A percentile compares a stretch with the other conserved stretches of the same genome.
Conservation (phyloP, 2,888 invertebrate species). For the Ceramica pisi region DNA sequence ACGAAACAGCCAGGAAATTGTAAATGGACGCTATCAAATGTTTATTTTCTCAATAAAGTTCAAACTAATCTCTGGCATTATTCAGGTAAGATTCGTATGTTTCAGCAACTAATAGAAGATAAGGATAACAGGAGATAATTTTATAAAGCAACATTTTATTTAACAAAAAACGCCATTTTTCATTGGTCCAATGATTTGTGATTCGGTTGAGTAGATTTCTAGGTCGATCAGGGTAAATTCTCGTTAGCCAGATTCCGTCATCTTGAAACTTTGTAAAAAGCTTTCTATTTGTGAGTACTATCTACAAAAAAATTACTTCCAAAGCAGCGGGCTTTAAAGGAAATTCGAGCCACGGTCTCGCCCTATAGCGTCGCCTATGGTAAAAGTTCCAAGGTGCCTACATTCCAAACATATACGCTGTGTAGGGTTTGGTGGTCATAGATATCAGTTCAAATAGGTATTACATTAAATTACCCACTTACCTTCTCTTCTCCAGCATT, state of each 20-base stretch:
- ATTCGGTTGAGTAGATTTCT: background rate
- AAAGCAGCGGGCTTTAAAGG: too few species aligned
- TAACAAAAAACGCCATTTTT: background rate
- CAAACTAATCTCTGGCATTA: slow-evolving; percentile 14
- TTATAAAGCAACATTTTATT: background rate
- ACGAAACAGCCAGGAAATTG: too few species aligned
- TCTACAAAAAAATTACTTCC: too few species aligned
- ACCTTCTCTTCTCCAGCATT: slow-evolving; percentile 92
- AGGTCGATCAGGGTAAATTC: background rate
- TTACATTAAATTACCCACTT: background rate
- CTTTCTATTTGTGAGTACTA: too few species aligned
- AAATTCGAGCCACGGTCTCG: background rate
- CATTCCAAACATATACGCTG: too few species aligned
- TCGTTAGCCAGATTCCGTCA: background rate
- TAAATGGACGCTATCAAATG: too few species aligned
- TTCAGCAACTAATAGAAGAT: slow-evolving; percentile 8
- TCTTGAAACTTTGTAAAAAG: too few species aligned
- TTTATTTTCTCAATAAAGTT: slow-evolving; percentile 13
- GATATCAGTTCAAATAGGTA: too few species aligned
- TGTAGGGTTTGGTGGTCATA: too few species aligned
- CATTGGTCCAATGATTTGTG: background rate
- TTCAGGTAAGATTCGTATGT: slow-evolving; percentile 8
- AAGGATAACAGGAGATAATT: background rate
- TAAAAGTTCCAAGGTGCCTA: background rate
- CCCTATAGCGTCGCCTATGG: background rate